Evolutionary conservation across 2,888 invertebrate genomes (phyloP), one percentile per base, ranked within the genome.

Genomic region (Cephus spinipes): DNA sequence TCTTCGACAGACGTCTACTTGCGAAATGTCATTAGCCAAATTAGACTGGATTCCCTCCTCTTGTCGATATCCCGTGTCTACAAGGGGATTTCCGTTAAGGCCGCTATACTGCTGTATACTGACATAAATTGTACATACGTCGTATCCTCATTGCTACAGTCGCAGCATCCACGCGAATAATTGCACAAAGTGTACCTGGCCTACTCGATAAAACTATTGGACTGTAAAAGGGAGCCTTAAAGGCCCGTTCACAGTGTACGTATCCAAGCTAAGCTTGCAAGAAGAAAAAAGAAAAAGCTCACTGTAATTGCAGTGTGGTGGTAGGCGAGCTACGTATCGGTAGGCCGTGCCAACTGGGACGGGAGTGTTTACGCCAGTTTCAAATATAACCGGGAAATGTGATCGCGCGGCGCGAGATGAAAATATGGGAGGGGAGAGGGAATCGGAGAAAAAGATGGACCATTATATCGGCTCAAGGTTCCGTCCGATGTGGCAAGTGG

Each of bases 331-430:
- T 23, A 23, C 55, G 55, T 23, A 55, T 55, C 0, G 55, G 55
- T 2, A 9, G 23, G 23, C 23, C 55, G 6, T 55, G 88, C 88
- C 88, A 88, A 88, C 83, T 88, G 85, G 88, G 82, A 83, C 88
- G 81, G 68, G 15, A 35, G 3, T 71, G 86, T 87, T 87, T 87
- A 83, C 78, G 75, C 69, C 31, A 33, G 33, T 75, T 77, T 71
- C 74, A 75, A 77, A 77, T 75, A 77, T 75, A 77, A 69, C 40
- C 40, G 40, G 40, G 36, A 31, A 78, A 73, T 36, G 69, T 40
- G 74, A 75, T 77, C 69, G 75, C 69, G 75, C 69, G 15, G 33
- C 1, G 1, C 23, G 23, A 23, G 40, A 40, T 9, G 23, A 40
- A 40, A 23, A 40, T 6, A 40, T 23, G 1, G 4, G 4, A 1